Evolutionary conservation across 2,113 vertebrate species (phyloP).

Genomic region (Pygoscelis antarcticus): DNA sequence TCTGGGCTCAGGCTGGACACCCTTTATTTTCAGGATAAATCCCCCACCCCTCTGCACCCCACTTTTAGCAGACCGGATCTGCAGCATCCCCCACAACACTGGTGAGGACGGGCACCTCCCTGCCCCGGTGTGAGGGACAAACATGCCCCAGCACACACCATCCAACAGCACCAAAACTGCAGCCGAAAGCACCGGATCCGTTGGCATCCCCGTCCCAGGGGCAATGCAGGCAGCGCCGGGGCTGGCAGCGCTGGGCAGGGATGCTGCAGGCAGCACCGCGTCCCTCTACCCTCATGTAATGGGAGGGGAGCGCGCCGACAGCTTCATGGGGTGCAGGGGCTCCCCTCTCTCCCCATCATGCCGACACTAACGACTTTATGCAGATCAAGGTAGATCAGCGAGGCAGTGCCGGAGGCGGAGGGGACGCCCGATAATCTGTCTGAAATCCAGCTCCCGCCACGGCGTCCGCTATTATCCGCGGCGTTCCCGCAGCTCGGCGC

Average conservation of each 20-base stretch:
- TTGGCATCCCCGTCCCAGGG: background rate
- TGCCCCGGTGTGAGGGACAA: background rate
- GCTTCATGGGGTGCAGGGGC: no score
- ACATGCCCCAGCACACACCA: background rate
- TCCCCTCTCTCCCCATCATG: background rate
- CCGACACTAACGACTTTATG: fast-evolving
- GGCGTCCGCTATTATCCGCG: fast-evolving
- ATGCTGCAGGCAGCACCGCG: background rate
- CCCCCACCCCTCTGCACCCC: background rate
- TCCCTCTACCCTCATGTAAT: background rate
- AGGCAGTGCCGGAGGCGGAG: fast-evolving
- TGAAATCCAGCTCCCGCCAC: background rate
- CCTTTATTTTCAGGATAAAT: background rate
- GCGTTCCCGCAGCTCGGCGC: fast-evolving
- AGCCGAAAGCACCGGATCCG: background rate
- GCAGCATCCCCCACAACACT: no score
- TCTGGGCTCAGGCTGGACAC: background rate
- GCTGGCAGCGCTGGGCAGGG: background rate
- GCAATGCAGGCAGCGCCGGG: background rate
- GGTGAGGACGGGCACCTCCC: background rate
- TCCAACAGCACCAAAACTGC: background rate
- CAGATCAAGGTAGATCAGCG: background rate
- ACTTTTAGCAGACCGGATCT: background rate
- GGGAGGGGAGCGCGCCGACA: background rate
- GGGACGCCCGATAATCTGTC: fast-evolving